Percentiles rank a stretch among this genome's conserved stretches.
phyloP scores from a whole-genome alignment of 64 coral and sea anemone species.

The Stichodactyla mertensii region DNA sequence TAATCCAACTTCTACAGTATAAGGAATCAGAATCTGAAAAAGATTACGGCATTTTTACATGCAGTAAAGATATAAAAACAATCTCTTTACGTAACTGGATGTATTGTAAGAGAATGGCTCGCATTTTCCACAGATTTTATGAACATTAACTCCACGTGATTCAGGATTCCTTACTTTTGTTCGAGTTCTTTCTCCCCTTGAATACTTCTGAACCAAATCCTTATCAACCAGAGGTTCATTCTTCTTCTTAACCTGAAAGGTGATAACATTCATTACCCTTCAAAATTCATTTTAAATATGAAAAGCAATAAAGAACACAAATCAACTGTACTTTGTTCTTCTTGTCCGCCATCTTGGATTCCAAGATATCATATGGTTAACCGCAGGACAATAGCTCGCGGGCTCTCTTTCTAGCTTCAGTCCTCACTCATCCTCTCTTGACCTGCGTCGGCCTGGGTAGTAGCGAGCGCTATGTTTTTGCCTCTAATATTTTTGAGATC shows the following conservation, averaged over 20 bases:
- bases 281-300: background rate
- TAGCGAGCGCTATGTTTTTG: no score
- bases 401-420: no score
- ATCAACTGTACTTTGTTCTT: background rate
- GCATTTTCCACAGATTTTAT: background rate
- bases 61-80: no score
- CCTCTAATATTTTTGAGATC: no score
- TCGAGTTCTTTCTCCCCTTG: slow-evolving; percentile 16
- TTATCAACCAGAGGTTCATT: slow-evolving; percentile 28
- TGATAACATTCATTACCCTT: background rate
- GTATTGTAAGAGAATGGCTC: background rate
- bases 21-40: no score
- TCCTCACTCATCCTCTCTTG: no score
- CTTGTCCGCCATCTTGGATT: background rate
- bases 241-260: background rate
- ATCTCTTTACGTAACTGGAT: background rate
- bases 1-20: no score
- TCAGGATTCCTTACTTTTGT: slow-evolving; percentile 14
- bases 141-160: background rate
- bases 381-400: no score
- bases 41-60: no score
- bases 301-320: background rate
- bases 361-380: no score
- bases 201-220: slow-evolving; percentile 29
- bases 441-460: no score